Evolutionary conservation across 1,140 invertebrate species (phyloP), one percentile per base, ranked within the genome.

Genomic region (Hylaeus anthracinus): DNA sequence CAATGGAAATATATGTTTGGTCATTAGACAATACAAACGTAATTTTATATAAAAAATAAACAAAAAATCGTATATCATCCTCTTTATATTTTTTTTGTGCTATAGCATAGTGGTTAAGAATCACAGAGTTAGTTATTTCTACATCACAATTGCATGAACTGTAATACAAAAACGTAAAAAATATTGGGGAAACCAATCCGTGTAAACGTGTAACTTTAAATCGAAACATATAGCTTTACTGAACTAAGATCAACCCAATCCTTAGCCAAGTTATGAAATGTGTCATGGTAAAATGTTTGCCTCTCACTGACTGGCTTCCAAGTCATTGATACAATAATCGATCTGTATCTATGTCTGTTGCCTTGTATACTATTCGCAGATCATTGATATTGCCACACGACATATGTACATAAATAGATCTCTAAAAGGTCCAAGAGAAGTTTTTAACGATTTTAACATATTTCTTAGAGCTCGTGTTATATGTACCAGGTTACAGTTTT

Each of bases 361-460:
- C 61, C 72, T 72, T 55, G 64, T 72, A 55, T 63, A 73, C 79
- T 81, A 71, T 85, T 37, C 43, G 56, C 61, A 72, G 53, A 77
- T 45, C 75, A 72, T 37, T 56, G 77, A 79, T 56, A 93, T 85
- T 53, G 92, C 91, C 8, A 95, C 88, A 93, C 95, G 84, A 63
- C 89, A 88, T 51, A 84, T 61, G 75, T 71, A 81, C 48, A 66
- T 53, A 64, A 73, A 84, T 88, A 78, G 70, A 79, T 73, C 51
- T 72, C 9, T 64, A 64, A 61, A 55, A 64, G 53, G 15, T 73
- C n/a, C 10, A 15, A 73, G 51, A 79, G 61, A 61, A 12, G 26
- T 39, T 73, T 73, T 65, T 63, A 0, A 61, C 10, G 43, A 56
- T 58, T 56, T 43, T 1, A 71, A 71, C 6, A 8, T 73, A 15